Base-by-base conservation (phyloP, 2,888 invertebrate genomes). In the Leucoma salicis region DNA sequence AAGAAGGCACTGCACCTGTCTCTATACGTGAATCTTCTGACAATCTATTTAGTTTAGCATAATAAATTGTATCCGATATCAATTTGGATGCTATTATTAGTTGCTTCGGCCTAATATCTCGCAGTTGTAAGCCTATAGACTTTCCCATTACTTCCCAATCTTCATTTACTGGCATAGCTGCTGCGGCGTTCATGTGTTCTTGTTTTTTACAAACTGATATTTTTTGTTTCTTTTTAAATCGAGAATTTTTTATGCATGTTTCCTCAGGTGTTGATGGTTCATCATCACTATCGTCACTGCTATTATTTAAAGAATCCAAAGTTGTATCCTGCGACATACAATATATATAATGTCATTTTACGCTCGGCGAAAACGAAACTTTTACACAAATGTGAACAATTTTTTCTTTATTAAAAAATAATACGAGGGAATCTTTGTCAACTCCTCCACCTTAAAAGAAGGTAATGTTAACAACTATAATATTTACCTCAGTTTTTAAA, bases 1-100 rank as follows among this genome's bases (percentile, higher is more conserved):
- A 10, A 10, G 3, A 24, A n/a, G 11, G 4, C 2, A 21, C 7
- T 25, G 41, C 8, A 13, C 42, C 42, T 13, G 36, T 36, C 3
- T 42, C 42, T n/a, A 42, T 10, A n/a, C n/a, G 42, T 6, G 42
- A 42, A 32, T 42, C 36, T 32, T 42, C 42, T 4, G 42, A 34
- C 16, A 42, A 15, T 13, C 27, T 13, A 36, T 42, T 42, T 13
- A 42, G 24, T 37, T 36, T 42, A 10, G 42, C 42, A 27, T 21
- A 42, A 33, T 36, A 42, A 27, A 42, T 36, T 8, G 32, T 28
- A 27, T 42, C 42, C 13, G 42, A 42, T 14, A 42, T 42, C 14
- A 42, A 21, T 13, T 42, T 42, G 1, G 42, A 42, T 2, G 42
- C 42, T 32, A 42, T 42, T 2, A 28, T 42, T 7, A 42, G 12